These are phyloP conservation scores for Chrysaora quinquecirrha DNA, from an alignment of 30 jellyfish, hydroid and myxozoan genomes.

Conservation along the genomic window DNA sequence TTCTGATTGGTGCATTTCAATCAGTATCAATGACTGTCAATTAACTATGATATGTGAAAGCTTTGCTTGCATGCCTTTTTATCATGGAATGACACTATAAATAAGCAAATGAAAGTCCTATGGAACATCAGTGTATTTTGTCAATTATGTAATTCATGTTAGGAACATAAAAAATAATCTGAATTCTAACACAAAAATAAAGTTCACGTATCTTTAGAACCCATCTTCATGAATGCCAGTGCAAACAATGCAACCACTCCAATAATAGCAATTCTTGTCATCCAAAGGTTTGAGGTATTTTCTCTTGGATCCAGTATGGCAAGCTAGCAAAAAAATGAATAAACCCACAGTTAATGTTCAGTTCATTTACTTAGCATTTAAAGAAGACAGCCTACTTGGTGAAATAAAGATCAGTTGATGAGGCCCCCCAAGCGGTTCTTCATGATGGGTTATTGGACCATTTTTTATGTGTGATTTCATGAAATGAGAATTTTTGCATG, in stretches of 20 bases:
- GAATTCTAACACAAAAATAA: too few relatives aligned
- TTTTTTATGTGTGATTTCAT: neutral
- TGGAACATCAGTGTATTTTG: too few relatives aligned
- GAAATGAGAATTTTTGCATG: too few relatives aligned
- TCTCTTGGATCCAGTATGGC: conserved; percentile 32
- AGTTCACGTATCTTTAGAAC: too few relatives aligned
- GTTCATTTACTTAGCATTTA: neutral
- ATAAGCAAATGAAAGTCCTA: too few relatives aligned
- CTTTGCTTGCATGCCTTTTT: too few relatives aligned
- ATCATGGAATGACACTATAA: too few relatives aligned
- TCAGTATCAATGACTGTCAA: too few relatives aligned
- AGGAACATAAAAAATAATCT: too few relatives aligned
- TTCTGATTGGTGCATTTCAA: too few relatives aligned
- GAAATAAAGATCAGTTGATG: neutral
- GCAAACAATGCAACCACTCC: conserved; percentile 6
- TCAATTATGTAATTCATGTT: too few relatives aligned
- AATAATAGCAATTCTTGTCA: conserved; percentile 9
- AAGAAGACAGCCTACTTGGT: neutral
- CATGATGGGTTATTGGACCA: neutral
- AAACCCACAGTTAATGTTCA: neutral
- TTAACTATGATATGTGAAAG: too few relatives aligned
- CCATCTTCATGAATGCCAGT: neutral
- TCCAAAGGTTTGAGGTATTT: conserved; percentile 12
- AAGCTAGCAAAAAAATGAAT: neutral
- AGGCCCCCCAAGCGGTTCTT: neutral